These are phyloP conservation scores for Melanocharis versteri DNA, from an alignment of 2,113 vertebrate genomes.

Conservation along the genomic window DNA sequence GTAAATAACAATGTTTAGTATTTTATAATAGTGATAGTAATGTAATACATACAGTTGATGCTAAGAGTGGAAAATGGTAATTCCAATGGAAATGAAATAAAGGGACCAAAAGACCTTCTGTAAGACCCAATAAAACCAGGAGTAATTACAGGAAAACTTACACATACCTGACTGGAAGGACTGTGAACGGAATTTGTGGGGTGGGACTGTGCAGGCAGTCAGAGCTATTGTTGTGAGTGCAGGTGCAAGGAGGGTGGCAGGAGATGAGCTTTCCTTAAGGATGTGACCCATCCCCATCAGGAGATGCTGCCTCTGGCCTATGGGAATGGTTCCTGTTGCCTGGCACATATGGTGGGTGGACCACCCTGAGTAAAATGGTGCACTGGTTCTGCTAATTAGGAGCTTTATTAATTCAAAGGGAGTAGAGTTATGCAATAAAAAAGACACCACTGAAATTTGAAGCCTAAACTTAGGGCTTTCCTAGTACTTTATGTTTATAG, in stretches of 20 bases:
- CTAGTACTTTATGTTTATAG: not conserved
- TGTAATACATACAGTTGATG: not conserved
- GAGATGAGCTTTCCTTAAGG: not conserved
- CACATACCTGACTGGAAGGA: accelerated
- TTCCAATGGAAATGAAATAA: not conserved
- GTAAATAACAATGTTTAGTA: not conserved
- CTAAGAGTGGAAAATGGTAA: not conserved
- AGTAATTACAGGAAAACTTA: not conserved
- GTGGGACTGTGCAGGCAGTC: not conserved
- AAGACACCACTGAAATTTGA: not conserved
- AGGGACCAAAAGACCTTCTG: not conserved
- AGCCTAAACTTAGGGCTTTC: not conserved
- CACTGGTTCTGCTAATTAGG: not conserved
- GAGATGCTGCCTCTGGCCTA: not conserved
- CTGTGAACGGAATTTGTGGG: not conserved
- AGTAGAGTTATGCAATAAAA: not conserved
- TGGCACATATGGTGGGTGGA: not conserved
- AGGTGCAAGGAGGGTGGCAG: too few relatives aligned
- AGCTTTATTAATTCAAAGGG: not conserved
- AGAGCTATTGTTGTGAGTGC: not conserved
- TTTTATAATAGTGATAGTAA: not conserved
- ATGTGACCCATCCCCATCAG: not conserved
- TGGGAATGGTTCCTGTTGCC: not conserved
- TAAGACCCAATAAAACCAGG: not conserved
- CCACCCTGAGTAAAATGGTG: not conserved